phyloP scores from a whole-genome alignment of 2,113 vertebrate genomes.

The Hydrochoerus hydrochaeris region DNA sequence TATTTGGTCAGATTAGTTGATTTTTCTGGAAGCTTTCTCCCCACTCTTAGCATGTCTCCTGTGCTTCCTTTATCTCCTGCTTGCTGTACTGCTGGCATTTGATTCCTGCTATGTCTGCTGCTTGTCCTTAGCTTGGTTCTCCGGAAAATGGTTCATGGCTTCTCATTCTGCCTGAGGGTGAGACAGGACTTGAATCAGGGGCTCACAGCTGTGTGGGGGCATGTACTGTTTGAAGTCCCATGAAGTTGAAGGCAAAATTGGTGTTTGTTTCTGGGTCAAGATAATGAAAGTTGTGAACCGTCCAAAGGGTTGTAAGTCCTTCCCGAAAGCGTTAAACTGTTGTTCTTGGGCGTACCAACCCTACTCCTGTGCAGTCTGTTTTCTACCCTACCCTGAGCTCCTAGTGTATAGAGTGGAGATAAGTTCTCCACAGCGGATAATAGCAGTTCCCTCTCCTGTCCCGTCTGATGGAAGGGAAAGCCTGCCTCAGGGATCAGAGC shows the following conservation, averaged over 20 bases:
- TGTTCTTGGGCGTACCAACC: background rate
- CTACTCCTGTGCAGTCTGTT: background rate
- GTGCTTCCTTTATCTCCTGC: background rate
- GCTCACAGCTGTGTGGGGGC: background rate
- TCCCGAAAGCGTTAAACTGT: background rate
- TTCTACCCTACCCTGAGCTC: background rate
- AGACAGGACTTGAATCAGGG: background rate
- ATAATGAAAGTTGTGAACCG: background rate
- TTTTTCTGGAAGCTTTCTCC: background rate
- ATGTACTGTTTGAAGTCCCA: background rate
- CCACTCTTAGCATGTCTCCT: background rate
- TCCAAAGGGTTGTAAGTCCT: background rate
- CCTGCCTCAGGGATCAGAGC: background rate
- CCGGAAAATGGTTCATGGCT: background rate
- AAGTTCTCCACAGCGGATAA: background rate
- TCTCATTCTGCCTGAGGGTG: background rate
- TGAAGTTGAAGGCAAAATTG: slow-evolving; percentile 16
- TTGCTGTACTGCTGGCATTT: background rate
- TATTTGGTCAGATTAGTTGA: background rate
- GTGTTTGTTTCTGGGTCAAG: slow-evolving; percentile 10
- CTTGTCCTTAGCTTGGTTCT: background rate
- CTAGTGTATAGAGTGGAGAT: no score
- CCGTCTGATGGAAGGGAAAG: background rate
- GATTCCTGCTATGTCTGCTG: background rate
- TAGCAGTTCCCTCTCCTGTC: background rate